Conservation (phyloP, 2,113 vertebrate species). For the Acanthisitta chloris region DNA sequence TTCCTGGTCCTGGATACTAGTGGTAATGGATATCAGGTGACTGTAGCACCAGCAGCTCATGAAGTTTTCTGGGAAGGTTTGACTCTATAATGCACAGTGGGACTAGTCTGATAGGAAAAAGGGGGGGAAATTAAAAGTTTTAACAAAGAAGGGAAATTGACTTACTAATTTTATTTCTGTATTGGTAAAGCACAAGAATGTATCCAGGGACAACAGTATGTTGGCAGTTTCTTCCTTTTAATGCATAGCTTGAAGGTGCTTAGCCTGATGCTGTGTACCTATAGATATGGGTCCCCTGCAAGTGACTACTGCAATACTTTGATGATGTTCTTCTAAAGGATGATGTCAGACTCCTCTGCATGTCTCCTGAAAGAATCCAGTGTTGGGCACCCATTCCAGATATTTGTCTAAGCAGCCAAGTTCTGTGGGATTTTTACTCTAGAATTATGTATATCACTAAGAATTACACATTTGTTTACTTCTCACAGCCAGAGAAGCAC, state of each 20-base stretch:
- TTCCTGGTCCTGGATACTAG: background rate
- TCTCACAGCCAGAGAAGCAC: background rate
- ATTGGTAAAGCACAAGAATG: background rate
- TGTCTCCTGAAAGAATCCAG: background rate
- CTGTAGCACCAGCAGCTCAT: background rate
- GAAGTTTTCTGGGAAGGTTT: background rate
- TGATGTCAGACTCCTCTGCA: background rate
- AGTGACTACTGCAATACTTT: background rate
- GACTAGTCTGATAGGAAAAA: background rate
- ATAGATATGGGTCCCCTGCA: background rate
- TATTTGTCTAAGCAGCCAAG: background rate
- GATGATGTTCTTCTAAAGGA: background rate
- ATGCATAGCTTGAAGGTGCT: background rate
- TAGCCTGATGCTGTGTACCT: background rate
- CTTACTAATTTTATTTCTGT: background rate
- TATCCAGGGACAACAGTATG: background rate
- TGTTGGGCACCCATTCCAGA: background rate
- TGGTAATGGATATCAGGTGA: background rate
- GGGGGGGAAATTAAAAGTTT: background rate
- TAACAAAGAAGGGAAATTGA: background rate
- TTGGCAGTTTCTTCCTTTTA: background rate
- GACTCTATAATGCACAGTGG: background rate
- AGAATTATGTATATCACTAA: background rate
- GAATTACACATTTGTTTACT: background rate
- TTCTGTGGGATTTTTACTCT: background rate